A percentile compares a stretch with the other conserved stretches of the same genome.
phyloP scores from a whole-genome alignment of 2,888 invertebrate species.

The Cinara cedri region DNA sequence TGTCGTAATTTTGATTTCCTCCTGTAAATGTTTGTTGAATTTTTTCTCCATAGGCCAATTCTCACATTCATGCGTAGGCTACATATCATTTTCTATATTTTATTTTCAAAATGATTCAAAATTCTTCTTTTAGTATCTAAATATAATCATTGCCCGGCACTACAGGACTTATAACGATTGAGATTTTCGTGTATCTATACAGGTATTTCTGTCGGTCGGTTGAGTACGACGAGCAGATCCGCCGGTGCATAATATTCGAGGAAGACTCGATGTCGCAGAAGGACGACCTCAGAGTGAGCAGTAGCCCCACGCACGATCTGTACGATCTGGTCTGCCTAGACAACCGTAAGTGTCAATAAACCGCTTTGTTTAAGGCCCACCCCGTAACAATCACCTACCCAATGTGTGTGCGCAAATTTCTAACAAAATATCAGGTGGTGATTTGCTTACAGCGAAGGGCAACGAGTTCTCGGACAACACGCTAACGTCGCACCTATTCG shows the following conservation, averaged over 20 bases:
- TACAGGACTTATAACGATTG: not conserved
- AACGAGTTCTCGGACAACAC: conserved; percentile 89
- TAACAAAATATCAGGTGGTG: conserved; percentile 53
- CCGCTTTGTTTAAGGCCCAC: not conserved
- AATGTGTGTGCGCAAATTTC: conserved; percentile 48
- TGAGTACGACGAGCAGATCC: conserved; percentile 85
- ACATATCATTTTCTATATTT: too few species aligned
- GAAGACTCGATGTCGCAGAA: conserved; percentile 90
- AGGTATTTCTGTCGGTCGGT: conserved; percentile 87
- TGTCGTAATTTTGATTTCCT: too few species aligned
- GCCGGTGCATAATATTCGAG: conserved; percentile 86
- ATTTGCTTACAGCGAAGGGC: conserved; percentile 72
- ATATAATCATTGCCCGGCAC: too few species aligned
- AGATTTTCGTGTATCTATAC: conserved; percentile 34
- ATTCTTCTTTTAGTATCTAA: too few species aligned
- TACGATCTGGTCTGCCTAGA: conserved; percentile 88
- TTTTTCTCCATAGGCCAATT: too few species aligned
- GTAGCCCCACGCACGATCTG: conserved; percentile 83
- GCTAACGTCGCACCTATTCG: conserved; percentile 82
- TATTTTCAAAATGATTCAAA: too few species aligned
- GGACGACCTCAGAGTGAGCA: conserved; percentile 84
- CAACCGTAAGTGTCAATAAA: conserved; percentile 74
- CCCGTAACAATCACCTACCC: conserved; percentile 21
- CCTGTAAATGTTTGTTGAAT: too few species aligned
- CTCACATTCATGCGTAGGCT: too few species aligned